phyloP scores from a whole-genome alignment of 2,888 invertebrate species.

The Cheilosia vulpina region DNA sequence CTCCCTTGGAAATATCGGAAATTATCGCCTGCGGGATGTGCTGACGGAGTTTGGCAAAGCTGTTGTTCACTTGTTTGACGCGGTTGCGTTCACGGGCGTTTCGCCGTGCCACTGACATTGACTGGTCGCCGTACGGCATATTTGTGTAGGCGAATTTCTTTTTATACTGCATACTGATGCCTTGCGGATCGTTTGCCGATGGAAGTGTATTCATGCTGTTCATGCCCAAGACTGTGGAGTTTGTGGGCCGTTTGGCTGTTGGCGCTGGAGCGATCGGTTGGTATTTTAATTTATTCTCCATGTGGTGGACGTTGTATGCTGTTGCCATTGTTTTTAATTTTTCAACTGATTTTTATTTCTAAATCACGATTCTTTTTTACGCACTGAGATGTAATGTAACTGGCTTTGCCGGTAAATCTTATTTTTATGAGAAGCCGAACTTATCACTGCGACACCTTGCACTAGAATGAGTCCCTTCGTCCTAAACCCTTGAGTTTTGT shows the following conservation, averaged over 20 bases:
- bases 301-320: conserved; percentile 75
- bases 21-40: conserved; percentile 93
- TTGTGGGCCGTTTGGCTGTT: conserved; percentile 49
- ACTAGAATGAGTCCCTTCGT: conserved; percentile 85
- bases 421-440: conserved; percentile 76
- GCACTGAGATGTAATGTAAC: conserved; percentile 34
- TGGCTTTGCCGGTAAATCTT: conserved; percentile 48
- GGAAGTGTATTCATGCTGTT: conserved; percentile 72
- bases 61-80: conserved; percentile 97
- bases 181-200: conserved; percentile 40
- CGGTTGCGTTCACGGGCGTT: conserved; percentile 97
- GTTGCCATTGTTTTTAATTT: conserved; percentile 55
- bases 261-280: conserved; percentile 86
- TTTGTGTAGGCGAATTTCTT: conserved; percentile 89
- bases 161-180: conserved; percentile 84
- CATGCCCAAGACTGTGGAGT: conserved; percentile 71
- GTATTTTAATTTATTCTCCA: conserved; percentile 74
- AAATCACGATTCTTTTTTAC: conserved; percentile 58
- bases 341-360: conserved; percentile 40
- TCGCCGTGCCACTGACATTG: conserved; percentile 93
- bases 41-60: conserved; percentile 94
- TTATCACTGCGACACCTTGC: conserved; percentile 84
- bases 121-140: conserved; percentile 89
- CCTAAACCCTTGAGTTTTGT: conserved; percentile 84
- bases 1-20: conserved; percentile 87